Percentiles rank a stretch among this genome's conserved stretches.
phyloP scores from a whole-genome alignment of 2,113 vertebrate species.

The Myrmecophaga tridactyla region DNA sequence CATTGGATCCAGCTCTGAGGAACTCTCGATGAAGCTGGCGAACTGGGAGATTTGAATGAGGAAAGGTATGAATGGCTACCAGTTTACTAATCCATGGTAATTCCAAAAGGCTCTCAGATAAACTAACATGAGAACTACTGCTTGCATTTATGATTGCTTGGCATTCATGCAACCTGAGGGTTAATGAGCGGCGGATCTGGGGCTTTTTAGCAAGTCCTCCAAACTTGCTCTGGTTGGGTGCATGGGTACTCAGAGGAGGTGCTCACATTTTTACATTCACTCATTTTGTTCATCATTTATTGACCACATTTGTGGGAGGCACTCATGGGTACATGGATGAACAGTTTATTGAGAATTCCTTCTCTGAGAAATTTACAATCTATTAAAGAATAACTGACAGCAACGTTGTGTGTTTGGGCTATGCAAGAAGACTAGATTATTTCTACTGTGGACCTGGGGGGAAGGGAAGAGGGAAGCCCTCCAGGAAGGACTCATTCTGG shows the following conservation, averaged over 20 bases:
- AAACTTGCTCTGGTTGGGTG: neutral
- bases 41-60: slow-evolving; percentile 83
- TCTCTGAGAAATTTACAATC: neutral
- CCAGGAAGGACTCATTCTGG: neutral
- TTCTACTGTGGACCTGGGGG: neutral
- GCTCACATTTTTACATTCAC: neutral
- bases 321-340: neutral
- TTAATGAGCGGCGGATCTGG: neutral
- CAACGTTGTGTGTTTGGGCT: neutral
- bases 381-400: neutral
- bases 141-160: neutral
- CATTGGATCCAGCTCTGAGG: slow-evolving; percentile 92
- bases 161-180: neutral
- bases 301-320: neutral
- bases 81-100: neutral
- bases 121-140: neutral
- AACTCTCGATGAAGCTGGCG: slow-evolving; percentile 98
- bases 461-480: neutral
- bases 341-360: neutral
- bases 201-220: neutral
- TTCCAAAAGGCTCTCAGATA: neutral
- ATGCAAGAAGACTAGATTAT: neutral
- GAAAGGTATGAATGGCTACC: neutral
- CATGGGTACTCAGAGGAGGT: neutral
- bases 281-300: neutral